Percentiles rank a stretch among this genome's conserved stretches.
Evolutionary conservation across 2,797 vertebrate species (phyloP).

Genomic region (Tragopan temminckii): DNA sequence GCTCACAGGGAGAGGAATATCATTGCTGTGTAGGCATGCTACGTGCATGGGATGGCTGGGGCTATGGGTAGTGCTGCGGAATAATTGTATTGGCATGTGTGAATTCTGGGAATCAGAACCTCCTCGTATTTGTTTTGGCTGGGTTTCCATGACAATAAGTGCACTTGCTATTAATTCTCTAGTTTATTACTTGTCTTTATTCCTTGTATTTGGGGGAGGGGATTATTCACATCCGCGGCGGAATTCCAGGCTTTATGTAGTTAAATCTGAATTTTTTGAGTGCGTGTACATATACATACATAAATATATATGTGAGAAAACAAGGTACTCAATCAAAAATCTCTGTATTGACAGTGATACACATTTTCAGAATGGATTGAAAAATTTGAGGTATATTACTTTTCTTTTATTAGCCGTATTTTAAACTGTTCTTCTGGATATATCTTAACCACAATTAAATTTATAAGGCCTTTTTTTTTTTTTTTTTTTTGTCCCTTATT

Average conservation of each 20-base stretch:
- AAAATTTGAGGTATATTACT: background rate
- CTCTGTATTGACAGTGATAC: background rate
- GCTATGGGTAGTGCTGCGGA: background rate
- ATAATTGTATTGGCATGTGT: slow-evolving; percentile 28
- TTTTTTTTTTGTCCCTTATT: background rate
- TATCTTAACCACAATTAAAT: fast-evolving
- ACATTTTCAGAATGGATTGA: background rate
- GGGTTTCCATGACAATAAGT: slow-evolving; percentile 29
- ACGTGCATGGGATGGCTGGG: background rate
- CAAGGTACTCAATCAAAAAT: background rate
- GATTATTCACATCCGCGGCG: background rate
- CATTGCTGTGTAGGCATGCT: fast-evolving
- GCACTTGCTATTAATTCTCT: slow-evolving; percentile 1
- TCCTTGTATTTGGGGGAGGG: background rate
- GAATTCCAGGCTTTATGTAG: background rate
- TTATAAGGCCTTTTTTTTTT: fast-evolving
- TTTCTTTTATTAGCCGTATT: fast-evolving
- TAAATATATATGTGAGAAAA: background rate
- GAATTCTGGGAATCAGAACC: slow-evolving; percentile 54
- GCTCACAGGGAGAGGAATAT: background rate
- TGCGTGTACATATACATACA: too few relatives aligned
- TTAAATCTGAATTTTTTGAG: background rate
- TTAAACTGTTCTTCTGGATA: fast-evolving
- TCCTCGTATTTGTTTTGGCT: slow-evolving; percentile 22
- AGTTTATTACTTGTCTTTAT: background rate